Percentiles rank a stretch among this genome's conserved stretches.
Conservation (phyloP, 2,888 invertebrate species). For the Drosophila anceps region DNA sequence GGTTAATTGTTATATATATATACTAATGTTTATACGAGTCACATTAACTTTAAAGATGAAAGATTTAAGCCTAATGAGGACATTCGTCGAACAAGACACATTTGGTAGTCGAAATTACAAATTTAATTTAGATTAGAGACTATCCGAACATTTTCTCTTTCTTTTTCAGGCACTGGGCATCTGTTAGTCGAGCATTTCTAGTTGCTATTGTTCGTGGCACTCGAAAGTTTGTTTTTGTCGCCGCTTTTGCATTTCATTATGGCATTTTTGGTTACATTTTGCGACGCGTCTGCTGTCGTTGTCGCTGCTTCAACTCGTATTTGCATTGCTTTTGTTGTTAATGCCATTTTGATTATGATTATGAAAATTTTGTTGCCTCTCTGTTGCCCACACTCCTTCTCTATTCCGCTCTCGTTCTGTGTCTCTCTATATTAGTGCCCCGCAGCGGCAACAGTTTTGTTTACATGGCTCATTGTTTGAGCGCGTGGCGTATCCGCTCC, state of each 20-base stretch:
- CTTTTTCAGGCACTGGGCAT: background rate
- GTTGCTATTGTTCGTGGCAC: constrained; percentile 6
- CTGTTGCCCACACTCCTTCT: background rate
- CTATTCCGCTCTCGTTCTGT: background rate
- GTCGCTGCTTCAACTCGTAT: constrained; percentile 67
- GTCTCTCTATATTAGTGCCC: constrained; percentile 29
- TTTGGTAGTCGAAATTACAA: background rate
- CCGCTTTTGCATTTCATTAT: constrained; percentile 73
- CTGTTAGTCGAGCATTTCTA: background rate
- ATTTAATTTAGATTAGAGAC: background rate
- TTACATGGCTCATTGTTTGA: constrained; percentile 81
- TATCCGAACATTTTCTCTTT: background rate
- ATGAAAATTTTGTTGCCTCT: constrained; percentile 74
- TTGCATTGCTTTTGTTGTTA: constrained; percentile 81
- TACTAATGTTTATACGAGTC: background rate
- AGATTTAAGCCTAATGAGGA: background rate
- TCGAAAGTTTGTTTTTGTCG: constrained; percentile 51
- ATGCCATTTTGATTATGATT: constrained; percentile 82
- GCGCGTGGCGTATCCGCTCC: constrained; percentile 71
- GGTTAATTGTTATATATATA: background rate
- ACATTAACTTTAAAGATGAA: background rate
- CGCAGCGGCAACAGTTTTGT: constrained; percentile 67
- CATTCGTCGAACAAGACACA: background rate
- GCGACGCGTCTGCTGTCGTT: constrained; percentile 70
- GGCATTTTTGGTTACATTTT: constrained; percentile 77